Evolutionary conservation across 2,113 vertebrate species (phyloP).

Genomic region (Glaucomys volans): DNA sequence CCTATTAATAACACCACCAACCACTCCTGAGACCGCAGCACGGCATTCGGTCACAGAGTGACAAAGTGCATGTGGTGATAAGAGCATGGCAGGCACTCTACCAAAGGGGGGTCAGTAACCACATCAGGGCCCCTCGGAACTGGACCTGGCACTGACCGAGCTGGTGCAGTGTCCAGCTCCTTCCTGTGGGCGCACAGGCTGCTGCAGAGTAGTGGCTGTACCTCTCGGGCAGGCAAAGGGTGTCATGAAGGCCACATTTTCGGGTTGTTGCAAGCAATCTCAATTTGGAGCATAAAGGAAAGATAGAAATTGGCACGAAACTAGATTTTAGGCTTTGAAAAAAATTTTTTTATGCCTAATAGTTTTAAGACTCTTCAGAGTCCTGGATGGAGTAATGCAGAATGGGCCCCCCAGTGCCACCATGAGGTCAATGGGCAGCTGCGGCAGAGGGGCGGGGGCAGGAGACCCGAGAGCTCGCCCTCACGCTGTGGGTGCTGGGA

Average conservation of each 20-base stretch:
- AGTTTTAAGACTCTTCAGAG: background rate
- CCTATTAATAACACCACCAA: background rate
- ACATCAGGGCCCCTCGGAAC: background rate
- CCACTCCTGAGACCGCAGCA: background rate
- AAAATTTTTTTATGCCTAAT: background rate
- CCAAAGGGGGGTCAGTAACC: background rate
- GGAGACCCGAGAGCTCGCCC: no score
- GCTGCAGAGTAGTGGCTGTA: background rate
- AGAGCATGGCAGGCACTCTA: background rate
- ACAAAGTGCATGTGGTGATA: background rate
- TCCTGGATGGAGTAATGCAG: background rate
- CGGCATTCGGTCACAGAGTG: background rate
- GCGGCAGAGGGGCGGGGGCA: background rate
- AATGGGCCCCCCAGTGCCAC: accelerated
- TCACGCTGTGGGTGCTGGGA: no score
- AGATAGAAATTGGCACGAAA: background rate
- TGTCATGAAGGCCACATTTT: background rate
- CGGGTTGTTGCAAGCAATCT: background rate
- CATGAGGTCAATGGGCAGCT: background rate
- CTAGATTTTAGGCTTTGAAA: background rate
- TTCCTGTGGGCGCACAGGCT: background rate
- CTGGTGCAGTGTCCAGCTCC: background rate
- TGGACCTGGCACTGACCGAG: background rate
- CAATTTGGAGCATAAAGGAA: background rate
- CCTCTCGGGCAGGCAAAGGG: background rate